Evolutionary conservation across 1,140 invertebrate species (phyloP).

Genomic region (Plutomurus gul): DNA sequence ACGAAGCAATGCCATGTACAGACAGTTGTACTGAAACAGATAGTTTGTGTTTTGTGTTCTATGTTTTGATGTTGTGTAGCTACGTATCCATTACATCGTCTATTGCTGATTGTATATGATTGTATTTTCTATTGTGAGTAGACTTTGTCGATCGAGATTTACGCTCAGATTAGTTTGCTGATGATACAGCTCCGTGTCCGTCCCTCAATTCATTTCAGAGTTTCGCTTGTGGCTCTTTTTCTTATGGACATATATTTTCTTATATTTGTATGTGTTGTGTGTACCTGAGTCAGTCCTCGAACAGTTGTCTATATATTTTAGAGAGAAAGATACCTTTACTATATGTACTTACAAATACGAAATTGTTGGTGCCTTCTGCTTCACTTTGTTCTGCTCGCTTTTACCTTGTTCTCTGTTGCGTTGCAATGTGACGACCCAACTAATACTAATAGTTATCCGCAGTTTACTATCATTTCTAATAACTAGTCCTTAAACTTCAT

Average conservation of each 20-base stretch:
- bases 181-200: conserved; percentile 18
- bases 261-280: too few species aligned
- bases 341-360: too few species aligned
- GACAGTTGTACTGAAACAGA: too few species aligned
- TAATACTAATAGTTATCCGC: background rate
- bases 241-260: background rate
- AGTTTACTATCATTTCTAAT: background rate
- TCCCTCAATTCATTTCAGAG: conserved; percentile 19
- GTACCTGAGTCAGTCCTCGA: background rate
- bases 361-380: too few species aligned
- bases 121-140: conserved; percentile 1
- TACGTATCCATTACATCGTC: background rate
- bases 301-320: background rate
- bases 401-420: too few species aligned
- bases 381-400: background rate
- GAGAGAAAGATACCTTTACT: too few species aligned
- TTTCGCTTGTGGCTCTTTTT: background rate
- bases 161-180: conserved; percentile 5
- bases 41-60: too few species aligned
- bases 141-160: conserved; percentile 20
- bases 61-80: too few species aligned
- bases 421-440: background rate
- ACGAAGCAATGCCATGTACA: too few species aligned
- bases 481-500: background rate
- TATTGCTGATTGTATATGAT: background rate